Conservation (phyloP, 2,113 vertebrate genomes). For the Rhynchopsitta pachyrhyncha region DNA sequence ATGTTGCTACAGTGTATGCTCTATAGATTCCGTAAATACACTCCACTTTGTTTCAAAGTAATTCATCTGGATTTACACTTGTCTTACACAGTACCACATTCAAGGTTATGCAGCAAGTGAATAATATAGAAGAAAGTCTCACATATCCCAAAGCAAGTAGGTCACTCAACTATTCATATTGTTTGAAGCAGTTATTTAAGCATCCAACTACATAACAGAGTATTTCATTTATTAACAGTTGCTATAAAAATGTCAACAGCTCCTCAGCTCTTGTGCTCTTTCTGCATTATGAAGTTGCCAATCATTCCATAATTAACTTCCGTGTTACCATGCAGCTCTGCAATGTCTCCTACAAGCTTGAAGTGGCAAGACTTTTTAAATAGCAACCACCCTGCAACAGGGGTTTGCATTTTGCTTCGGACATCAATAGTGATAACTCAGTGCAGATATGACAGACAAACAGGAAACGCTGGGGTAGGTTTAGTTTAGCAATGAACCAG, state of each 20-base stretch:
- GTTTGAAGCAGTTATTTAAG: constrained; percentile 33
- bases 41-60: constrained; percentile 53
- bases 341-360: not conserved
- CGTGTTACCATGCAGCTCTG: not conserved
- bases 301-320: not conserved
- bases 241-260: not conserved
- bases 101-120: constrained; percentile 43
- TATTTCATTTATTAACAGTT: constrained; percentile 28
- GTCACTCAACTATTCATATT: not conserved
- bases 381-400: not conserved
- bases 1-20: constrained; percentile 38
- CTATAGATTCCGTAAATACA: constrained; percentile 28
- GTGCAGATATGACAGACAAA: not conserved
- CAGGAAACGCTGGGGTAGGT: not conserved
- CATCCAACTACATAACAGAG: constrained; percentile 11
- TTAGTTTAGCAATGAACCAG: constrained; percentile 32
- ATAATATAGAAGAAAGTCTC: not conserved
- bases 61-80: constrained; percentile 31
- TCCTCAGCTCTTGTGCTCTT: not conserved
- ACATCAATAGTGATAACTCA: not conserved
- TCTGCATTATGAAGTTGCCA: not conserved
- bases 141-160: constrained; percentile 44
- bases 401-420: not conserved
- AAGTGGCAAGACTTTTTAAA: not conserved
- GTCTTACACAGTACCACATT: constrained; percentile 36